A percentile compares a stretch with the other conserved stretches of the same genome.
These are phyloP conservation scores for Drosophila mimetica DNA, from an alignment of 2,888 invertebrate species.

Conservation along the genomic window DNA sequence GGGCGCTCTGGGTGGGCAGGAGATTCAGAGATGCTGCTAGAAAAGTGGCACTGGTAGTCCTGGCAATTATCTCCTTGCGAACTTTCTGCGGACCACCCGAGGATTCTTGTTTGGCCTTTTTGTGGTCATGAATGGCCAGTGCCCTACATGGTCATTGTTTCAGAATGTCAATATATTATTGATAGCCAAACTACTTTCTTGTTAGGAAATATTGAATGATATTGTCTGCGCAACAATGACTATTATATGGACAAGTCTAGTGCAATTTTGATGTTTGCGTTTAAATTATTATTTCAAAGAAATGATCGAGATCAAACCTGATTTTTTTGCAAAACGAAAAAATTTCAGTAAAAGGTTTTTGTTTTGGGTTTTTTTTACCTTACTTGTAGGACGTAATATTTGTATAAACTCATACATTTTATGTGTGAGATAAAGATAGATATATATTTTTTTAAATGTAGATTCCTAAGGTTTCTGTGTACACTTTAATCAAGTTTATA, in stretches of 20 bases:
- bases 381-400: no score
- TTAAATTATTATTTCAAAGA: conserved; percentile 42
- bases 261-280: conserved; percentile 23
- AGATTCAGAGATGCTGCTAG: conserved; percentile 23
- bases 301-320: conserved; percentile 1
- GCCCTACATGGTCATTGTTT: conserved; percentile 71
- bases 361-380: no score
- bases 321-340: no score
- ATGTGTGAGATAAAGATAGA: no score
- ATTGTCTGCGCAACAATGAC: conserved; percentile 57
- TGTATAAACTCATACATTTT: no score
- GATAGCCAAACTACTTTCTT: conserved; percentile 75
- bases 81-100: conserved; percentile 72
- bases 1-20: conserved; percentile 64
- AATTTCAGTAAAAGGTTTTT: no score
- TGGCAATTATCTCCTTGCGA: conserved; percentile 73
- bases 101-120: conserved; percentile 73
- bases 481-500: no score
- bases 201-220: conserved; percentile 57
- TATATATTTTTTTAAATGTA: no score
- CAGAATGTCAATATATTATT: conserved; percentile 62
- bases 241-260: conserved; percentile 33
- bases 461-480: no score
- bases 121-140: conserved; percentile 77
- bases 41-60: conserved; percentile 24